Evolutionary conservation across 1,140 invertebrate genomes (phyloP).

Genomic region (Caenorhabditis latens): DNA sequence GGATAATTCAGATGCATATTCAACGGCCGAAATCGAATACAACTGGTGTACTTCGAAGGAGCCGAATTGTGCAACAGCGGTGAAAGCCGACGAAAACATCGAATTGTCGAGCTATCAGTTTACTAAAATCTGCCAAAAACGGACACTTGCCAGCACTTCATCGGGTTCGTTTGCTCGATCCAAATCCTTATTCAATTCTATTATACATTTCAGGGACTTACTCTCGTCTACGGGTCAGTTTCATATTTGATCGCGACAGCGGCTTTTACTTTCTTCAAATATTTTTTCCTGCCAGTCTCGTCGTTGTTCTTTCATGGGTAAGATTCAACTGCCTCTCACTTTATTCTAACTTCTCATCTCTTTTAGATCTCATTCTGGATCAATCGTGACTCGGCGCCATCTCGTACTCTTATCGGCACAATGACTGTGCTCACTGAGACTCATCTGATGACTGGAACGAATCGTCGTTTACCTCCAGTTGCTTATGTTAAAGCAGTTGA

Average conservation of each 20-base stretch:
- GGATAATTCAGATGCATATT: slow-evolving; percentile 62
- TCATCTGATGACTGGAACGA: slow-evolving; percentile 68
- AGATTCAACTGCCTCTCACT: not conserved
- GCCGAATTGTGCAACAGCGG: slow-evolving; percentile 60
- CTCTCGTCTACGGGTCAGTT: slow-evolving; percentile 93
- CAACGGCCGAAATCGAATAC: slow-evolving; percentile 64
- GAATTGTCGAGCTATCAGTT: slow-evolving; percentile 65
- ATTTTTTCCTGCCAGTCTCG: slow-evolving; percentile 96
- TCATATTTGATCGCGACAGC: slow-evolving; percentile 96
- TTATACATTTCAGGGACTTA: slow-evolving; percentile 87
- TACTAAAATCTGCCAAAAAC: slow-evolving; percentile 65
- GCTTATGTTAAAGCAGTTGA: slow-evolving; percentile 73
- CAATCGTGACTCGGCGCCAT: slow-evolving; percentile 72
- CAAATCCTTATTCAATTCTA: no score
- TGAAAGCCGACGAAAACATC: slow-evolving; percentile 64
- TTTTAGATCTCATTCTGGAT: slow-evolving; percentile 81
- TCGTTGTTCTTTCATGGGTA: slow-evolving; percentile 95
- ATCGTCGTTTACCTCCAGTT: slow-evolving; percentile 68
- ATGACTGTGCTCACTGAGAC: slow-evolving; percentile 73
- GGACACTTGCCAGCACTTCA: slow-evolving; percentile 63
- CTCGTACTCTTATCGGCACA: slow-evolving; percentile 70
- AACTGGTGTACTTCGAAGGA: slow-evolving; percentile 63
- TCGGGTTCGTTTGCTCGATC: slow-evolving; percentile 58
- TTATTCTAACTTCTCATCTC: not conserved
- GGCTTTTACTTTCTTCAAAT: slow-evolving; percentile 99